Percentiles rank a stretch among this genome's conserved stretches.
phyloP scores from a whole-genome alignment of 2,113 vertebrate species.

The Calypte anna region DNA sequence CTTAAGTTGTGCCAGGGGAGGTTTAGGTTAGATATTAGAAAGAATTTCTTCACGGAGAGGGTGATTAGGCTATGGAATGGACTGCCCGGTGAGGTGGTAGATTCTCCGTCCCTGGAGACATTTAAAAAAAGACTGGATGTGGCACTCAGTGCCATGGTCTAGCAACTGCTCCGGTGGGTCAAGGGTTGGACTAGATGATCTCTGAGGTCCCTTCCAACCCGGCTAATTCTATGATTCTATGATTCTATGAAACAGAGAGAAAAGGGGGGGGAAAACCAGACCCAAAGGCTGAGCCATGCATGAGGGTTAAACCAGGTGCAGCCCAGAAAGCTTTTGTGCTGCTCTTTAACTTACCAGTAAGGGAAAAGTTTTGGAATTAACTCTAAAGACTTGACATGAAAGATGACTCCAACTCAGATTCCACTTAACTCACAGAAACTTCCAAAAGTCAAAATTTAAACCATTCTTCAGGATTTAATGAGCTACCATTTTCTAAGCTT shows the following conservation, averaged over 20 bases:
- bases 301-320: background rate
- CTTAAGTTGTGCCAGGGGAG: too few species aligned
- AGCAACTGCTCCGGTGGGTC: too few species aligned
- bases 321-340: background rate
- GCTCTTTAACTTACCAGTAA: background rate
- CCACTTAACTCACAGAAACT: background rate
- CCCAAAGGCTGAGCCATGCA: slow-evolving; percentile 5
- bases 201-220: too few species aligned
- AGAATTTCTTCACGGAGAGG: too few species aligned
- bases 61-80: too few species aligned
- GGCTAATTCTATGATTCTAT: too few species aligned
- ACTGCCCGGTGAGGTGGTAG: too few species aligned
- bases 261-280: background rate
- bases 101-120: too few species aligned
- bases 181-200: too few species aligned
- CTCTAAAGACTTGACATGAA: background rate
- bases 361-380: background rate
- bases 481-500: background rate
- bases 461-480: background rate
- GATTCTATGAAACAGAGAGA: background rate
- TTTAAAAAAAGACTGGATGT: too few species aligned
- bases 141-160: too few species aligned
- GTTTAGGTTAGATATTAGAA: too few species aligned
- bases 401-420: background rate
- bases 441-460: background rate